Evolutionary conservation across 2,797 vertebrate genomes (phyloP).

Genomic region (Miichthys miiuy): DNA sequence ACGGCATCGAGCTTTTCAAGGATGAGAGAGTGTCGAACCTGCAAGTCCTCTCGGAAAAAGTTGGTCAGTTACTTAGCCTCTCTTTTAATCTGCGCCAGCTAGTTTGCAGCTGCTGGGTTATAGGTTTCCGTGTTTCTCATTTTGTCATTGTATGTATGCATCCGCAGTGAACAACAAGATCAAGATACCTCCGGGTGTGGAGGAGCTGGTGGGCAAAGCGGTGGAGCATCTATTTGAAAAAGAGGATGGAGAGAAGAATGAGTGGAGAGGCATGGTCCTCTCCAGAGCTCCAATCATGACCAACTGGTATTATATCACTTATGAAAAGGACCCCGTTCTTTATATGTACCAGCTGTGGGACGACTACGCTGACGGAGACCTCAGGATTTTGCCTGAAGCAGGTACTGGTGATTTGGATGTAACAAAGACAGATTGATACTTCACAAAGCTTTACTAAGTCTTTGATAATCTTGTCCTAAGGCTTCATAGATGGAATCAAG

Average conservation of each 20-base stretch:
- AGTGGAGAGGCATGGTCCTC: conserved; percentile 90
- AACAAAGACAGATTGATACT: conserved; percentile 21
- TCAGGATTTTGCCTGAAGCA: conserved; percentile 89
- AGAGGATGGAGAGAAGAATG: conserved; percentile 89
- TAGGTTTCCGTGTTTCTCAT: background rate
- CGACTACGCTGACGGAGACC: conserved; percentile 89
- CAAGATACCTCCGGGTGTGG: conserved; percentile 85
- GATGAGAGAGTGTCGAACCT: conserved; percentile 88
- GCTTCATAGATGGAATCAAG: conserved; percentile 12
- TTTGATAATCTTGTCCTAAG: background rate
- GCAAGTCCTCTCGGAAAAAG: conserved; percentile 86
- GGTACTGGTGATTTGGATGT: conserved; percentile 67
- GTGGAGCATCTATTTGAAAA: conserved; percentile 90
- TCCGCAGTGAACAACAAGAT: conserved; percentile 87
- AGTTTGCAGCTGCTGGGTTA: background rate
- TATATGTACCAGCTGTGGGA: conserved; percentile 92
- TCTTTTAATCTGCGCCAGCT: background rate
- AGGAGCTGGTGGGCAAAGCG: conserved; percentile 89
- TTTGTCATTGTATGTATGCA: background rate
- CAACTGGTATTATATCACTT: conserved; percentile 91
- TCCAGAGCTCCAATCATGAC: conserved; percentile 90
- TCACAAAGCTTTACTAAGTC: conserved; percentile 4
- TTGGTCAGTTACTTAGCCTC: conserved; percentile 79
- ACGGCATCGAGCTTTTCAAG: conserved; percentile 89
- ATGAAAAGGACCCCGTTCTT: conserved; percentile 90